Conservation (phyloP, 2,113 vertebrate genomes). For the Grus americana region DNA sequence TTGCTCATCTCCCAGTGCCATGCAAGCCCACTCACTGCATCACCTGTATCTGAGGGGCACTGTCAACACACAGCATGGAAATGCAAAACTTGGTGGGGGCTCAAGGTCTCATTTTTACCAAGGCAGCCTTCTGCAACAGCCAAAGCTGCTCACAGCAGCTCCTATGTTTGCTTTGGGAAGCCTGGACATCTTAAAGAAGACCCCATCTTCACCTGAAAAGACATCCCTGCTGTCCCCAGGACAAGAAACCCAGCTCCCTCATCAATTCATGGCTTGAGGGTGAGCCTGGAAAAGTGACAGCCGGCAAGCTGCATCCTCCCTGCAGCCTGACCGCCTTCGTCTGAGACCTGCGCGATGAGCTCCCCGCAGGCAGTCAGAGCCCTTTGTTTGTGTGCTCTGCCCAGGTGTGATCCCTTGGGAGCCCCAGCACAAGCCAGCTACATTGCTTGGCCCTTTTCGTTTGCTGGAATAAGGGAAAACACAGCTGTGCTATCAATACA, state of each 20-base stretch:
- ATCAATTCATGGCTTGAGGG: background rate
- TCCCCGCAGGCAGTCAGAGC: accelerated
- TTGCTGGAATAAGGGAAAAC: background rate
- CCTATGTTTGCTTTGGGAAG: background rate
- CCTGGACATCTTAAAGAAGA: background rate
- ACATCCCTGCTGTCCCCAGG: background rate
- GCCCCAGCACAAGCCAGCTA: background rate
- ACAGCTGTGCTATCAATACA: background rate
- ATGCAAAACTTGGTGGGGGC: background rate
- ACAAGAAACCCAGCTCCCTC: background rate
- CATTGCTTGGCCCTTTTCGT: background rate
- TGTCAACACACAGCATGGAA: accelerated
- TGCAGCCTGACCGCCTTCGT: accelerated
- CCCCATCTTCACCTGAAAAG: background rate
- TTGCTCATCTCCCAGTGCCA: background rate
- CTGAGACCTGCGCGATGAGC: accelerated
- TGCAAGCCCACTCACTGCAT: background rate
- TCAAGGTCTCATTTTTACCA: background rate
- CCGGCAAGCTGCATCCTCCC: background rate
- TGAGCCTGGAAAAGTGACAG: background rate
- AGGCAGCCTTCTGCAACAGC: background rate
- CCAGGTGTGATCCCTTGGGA: background rate
- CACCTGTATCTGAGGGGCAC: background rate
- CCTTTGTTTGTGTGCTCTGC: background rate
- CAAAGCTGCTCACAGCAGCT: background rate